Evolutionary conservation across 1,140 invertebrate genomes (phyloP), one percentile per base, ranked within the genome.

Genomic region (Drusus annulatus): DNA sequence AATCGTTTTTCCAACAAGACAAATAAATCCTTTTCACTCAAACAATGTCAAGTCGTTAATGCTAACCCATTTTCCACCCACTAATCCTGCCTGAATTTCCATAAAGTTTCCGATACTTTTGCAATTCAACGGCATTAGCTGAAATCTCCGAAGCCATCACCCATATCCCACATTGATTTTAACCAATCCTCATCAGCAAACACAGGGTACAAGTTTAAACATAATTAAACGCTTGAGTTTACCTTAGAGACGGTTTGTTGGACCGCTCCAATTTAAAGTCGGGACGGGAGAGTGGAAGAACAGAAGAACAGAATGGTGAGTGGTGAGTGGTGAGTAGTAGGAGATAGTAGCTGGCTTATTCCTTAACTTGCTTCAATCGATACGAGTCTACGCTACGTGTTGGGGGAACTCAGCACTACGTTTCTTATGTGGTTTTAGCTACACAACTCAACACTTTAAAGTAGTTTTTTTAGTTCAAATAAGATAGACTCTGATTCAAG

Each of bases 221-320:
- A 60, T 75, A 58, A 75, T 75, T 60, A 75, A 45, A 60, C 73
- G 52, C 36, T 31, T 19, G 54, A 75, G 73, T 75, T 75, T 75
- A 75, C 73, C 54, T 75, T n/a, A 58, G 73, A 75, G 73, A 58
- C 15, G 73, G 52, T 58, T 36, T 75, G 73, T 75, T 31, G 54
- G 58, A 58, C 23, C 73, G 25, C 58, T 60, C 28, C 52, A 75
- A 75, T 75, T 54, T 45, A 60, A 68, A 54, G 13, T 28, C n/a
- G 17, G 69, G 10, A 73, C n/a, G n/a, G n/a, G n/a, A n/a, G n/a
- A n/a, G n/a, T n/a, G 3, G 54, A 8, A n/a, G 52, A 56, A 19
- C 8, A 65, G 16, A 65, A 65, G 62, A 28, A 28, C 28, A 65
- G 19, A 7, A n/a, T 25, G 36, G 17, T 10, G 45, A 71, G 23